Base-by-base conservation (phyloP, 2,797 vertebrate species). In the Taeniopygia guttata region DNA sequence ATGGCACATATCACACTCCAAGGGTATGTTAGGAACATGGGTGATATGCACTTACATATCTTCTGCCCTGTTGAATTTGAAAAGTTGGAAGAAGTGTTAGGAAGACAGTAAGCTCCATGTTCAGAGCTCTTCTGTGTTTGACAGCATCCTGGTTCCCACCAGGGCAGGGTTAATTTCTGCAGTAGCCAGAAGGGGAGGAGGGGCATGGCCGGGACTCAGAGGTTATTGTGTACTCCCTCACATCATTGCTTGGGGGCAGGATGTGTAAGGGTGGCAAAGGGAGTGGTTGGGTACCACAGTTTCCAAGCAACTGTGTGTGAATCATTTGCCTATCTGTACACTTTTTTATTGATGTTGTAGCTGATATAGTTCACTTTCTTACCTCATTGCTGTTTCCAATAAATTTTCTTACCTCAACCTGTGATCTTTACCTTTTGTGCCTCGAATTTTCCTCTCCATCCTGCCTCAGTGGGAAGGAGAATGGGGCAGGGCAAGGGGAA, bases 401-500 rank as follows among this genome's bases (percentile, higher is more conserved):
- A 63, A 45, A 19, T 34, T 63, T 22, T 63, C n/a, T 30, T 51
- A 30, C 59, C 7, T 51, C 21, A 58, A 30, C 4, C 12, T 0
- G 0, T 16, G 15, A 56, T 26, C 17, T 45, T 63, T 40, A 34
- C 20, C 4, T 51, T 51, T 76, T 34, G 25, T 40, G 5, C 17
- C 29, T 64, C n/a, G 16, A 45, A 5, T 64, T 34, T 17, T 63
- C 20, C 20, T 51, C 10, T 30, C 36, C 17, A 18, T 16, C 36
- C 32, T 32, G 25, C 38, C 0, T 0, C 42, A 45, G 49, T 16
- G 48, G 46, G 48, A 32, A 67, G 13, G 10, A 27, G 27, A 74
- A 81, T 1, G 5, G 34, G 18, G 36, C 0, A 0, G 5, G 22
- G 9, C 21, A 32, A 13, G 15, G 10, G 32, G 20, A 29, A 76